Evolutionary conservation across 2,113 vertebrate genomes (phyloP).

Genomic region (Harpagus bidentatus): DNA sequence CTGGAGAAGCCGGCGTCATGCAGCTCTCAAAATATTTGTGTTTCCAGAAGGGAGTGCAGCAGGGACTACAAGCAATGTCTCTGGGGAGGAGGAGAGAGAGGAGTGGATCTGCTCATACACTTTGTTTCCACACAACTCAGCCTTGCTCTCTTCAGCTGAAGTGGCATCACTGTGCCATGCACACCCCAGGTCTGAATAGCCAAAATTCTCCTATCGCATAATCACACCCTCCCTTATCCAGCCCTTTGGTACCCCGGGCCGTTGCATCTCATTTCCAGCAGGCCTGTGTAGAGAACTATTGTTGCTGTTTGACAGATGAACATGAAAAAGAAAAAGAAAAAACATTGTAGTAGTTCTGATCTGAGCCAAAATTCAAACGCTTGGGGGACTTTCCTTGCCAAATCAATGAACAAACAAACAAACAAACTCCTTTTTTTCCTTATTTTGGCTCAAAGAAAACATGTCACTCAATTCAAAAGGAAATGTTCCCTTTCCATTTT

Average conservation of each 20-base stretch:
- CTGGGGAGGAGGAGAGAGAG: background rate
- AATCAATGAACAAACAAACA: constrained; percentile 45
- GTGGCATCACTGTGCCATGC: background rate
- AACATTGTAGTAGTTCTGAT: constrained; percentile 16
- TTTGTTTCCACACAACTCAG: background rate
- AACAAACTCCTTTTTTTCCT: background rate
- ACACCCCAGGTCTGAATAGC: background rate
- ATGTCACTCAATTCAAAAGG: constrained; percentile 8
- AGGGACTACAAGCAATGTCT: background rate
- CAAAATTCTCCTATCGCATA: background rate
- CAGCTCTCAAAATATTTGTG: background rate
- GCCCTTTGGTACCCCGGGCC: background rate
- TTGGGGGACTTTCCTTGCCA: constrained; percentile 16
- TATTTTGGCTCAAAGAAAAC: constrained; percentile 19
- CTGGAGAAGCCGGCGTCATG: background rate
- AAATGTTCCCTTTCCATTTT: constrained; percentile 27
- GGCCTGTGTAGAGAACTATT: background rate
- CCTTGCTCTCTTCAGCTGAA: background rate
- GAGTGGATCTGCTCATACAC: background rate
- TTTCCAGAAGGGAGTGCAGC: background rate
- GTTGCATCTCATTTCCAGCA: background rate
- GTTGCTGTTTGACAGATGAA: constrained; percentile 32
- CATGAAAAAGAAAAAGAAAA: background rate
- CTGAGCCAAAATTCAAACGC: constrained; percentile 40
- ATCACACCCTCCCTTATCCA: background rate